A percentile compares a stretch with the other conserved stretches of the same genome.
These are phyloP conservation scores for Phainopepla nitens DNA, from an alignment of 2,113 vertebrate species.

Conservation along the genomic window DNA sequence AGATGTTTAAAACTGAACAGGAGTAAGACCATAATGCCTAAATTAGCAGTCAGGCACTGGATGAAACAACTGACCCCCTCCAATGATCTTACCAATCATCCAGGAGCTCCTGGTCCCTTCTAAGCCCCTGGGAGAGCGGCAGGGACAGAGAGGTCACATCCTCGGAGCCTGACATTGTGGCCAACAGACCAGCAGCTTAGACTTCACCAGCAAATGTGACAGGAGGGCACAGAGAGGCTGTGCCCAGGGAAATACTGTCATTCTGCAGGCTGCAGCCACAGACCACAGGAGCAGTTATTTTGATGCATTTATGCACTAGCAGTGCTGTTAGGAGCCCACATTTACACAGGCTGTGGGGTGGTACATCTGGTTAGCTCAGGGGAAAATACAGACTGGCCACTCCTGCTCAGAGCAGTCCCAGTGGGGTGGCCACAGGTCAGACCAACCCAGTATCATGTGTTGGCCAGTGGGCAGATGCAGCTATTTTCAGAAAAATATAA, in stretches of 20 bases:
- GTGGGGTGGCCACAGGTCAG: not conserved
- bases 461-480: not conserved
- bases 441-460: not conserved
- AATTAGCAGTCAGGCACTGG: not conserved
- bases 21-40: not conserved
- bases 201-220: not conserved
- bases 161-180: accelerated
- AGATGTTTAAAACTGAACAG: not conserved
- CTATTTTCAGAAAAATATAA: not conserved
- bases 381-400: not conserved
- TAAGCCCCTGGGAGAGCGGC: not conserved
- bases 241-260: not conserved
- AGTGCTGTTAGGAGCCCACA: not conserved
- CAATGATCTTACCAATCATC: not conserved
- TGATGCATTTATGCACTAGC: not conserved
- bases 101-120: not conserved
- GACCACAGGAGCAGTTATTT: not conserved
- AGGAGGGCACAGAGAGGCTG: not conserved
- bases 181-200: not conserved
- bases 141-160: not conserved
- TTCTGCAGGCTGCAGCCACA: not conserved
- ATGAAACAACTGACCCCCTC: not conserved
- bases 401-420: not conserved
- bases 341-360: not conserved
- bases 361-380: not conserved